Evolutionary conservation across 2,888 invertebrate genomes (phyloP).

Genomic region (Sarcophaga carnaria): DNA sequence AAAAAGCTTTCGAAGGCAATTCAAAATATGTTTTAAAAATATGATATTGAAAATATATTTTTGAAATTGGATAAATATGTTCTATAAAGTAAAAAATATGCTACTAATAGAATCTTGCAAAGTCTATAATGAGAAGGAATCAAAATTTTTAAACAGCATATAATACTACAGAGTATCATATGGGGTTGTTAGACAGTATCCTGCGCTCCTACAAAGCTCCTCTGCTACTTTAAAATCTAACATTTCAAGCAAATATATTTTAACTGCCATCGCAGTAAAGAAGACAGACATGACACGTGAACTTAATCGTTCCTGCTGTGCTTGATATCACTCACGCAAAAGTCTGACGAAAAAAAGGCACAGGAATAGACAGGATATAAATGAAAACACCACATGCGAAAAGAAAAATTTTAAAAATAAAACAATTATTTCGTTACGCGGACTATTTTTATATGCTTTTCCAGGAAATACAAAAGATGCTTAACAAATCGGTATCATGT

Average conservation of each 20-base stretch:
- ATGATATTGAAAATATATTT: no score
- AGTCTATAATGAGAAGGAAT: no score
- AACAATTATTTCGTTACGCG: conserved; percentile 56
- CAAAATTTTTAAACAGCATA: no score
- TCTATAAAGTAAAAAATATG: no score
- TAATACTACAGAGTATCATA: no score
- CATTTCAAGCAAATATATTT: neutral
- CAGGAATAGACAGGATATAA: conserved; percentile 57
- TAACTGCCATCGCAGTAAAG: neutral
- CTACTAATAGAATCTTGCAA: no score
- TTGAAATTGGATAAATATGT: no score
- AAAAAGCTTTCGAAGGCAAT: no score
- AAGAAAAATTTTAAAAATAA: conserved; percentile 62
- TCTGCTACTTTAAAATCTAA: no score
- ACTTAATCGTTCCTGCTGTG: conserved; percentile 65
- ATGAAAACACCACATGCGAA: neutral
- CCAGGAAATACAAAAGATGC: conserved; percentile 54
- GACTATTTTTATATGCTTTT: conserved; percentile 63
- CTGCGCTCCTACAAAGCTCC: no score
- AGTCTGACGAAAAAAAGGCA: conserved; percentile 51
- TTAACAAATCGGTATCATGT: conserved; percentile 47
- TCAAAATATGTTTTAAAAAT: no score
- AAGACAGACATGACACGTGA: conserved; percentile 53
- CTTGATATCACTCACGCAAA: conserved; percentile 27
- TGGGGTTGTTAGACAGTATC: no score